Evolutionary conservation across 2,888 invertebrate species (phyloP), one percentile per base, ranked within the genome.

Genomic region (Clunio marinus): DNA sequence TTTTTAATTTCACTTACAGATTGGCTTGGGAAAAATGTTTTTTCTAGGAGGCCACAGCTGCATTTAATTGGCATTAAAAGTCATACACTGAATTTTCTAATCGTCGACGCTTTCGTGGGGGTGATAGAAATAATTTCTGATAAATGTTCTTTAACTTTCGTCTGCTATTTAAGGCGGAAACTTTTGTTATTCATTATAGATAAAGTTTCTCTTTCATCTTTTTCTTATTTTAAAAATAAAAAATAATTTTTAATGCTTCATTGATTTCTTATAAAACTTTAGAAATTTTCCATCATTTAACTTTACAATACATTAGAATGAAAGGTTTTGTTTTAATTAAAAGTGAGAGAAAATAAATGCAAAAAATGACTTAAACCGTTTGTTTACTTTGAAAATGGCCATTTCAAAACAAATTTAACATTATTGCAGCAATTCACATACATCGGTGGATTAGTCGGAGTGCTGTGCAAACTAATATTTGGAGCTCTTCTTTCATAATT

Each of bases 181-280:
- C 25, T 66, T 66, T 66, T 55, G 66, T 55, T 55, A 55, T 63
- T 63, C 62, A 66, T 66, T 66, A 66, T 66, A 66, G 66, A 66
- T 66, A 66, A 66, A 66, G 66, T 66, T 66, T 66, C 24, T 66
- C 66, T 51, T 32, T 32, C 35, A 32, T 8, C 35, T 32, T 13
- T 32, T 5, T 32, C 13, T 32, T 32, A 13, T 32, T 32, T 32
- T 32, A 32, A 32, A 32, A 13, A 8, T 32, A 8, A 5, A 13
- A 8, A 32, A 32, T 32, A 32, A 32, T 32, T 32, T 32, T 32
- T 13, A 32, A 13, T 32, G 35, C n/a, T n/a, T n/a, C n/a, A n/a
- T n/a, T n/a, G n/a, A n/a, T n/a, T n/a, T n/a, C n/a, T n/a, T n/a
- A n/a, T n/a, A n/a, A n/a, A n/a, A n/a, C n/a, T n/a, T n/a, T n/a